Evolutionary conservation across 1,140 invertebrate species (phyloP), one percentile per base, ranked within the genome.

Genomic region (Psix sp.): DNA sequence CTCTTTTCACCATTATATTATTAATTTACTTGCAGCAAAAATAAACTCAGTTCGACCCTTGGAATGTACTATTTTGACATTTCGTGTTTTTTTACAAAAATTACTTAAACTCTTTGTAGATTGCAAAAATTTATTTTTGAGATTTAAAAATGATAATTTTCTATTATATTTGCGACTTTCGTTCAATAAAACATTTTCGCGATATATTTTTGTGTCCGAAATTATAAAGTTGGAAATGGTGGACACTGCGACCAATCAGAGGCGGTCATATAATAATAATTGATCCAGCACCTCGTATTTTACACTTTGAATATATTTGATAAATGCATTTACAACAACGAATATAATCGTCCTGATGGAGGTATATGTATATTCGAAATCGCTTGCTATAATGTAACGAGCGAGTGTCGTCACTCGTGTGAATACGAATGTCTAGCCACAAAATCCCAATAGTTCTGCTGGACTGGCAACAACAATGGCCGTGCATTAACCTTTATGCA

Each of bases 401-500:
- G 48, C 57, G 51, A 60, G 66, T 76, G 71, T 72, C 57, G 77
- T 79, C 72, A 78, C 54, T 80, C 77, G 82, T 74, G 80, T 76
- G 77, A 79, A 78, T 77, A 74, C 80, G 77, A 82, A 77, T 68
- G 62, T 54, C 67, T 74, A 67, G 49, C 63, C 54, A 67, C 72
- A 57, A 73, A 70, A 74, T 72, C 77, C 67, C 78, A 77, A 76
- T 80, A 83, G 82, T 85, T 84, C 82, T 83, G 78, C 77, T 74
- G 80, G 82, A 79, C 82, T 78, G 75, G 70, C 82, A 81, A 63
- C 78, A 84, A 86, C 85, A 86, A 86, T 86, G 70, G 83, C 78
- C 70, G 79, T 83, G 83, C 84, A 86, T 86, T 86, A 86, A 85
- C 84, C 84, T 86, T 86, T 86, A 82, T 86, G 80, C 82, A 85